Evolutionary conservation across 2,888 invertebrate genomes (phyloP).

Genomic region (Darwinula stevensoni): DNA sequence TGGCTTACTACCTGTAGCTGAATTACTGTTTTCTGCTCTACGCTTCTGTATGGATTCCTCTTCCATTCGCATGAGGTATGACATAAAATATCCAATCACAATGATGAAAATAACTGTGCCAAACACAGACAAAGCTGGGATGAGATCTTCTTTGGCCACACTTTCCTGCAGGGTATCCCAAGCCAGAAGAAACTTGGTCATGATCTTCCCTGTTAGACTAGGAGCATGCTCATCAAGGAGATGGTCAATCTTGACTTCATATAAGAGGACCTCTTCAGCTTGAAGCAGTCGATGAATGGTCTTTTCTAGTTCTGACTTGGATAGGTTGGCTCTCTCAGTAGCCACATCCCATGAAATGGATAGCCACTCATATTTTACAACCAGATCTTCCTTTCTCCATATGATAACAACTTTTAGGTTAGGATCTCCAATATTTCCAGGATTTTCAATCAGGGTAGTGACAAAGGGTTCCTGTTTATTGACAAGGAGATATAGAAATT

Average conservation of each 20-base stretch:
- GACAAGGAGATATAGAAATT: constrained; percentile 57
- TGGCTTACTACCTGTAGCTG: not conserved
- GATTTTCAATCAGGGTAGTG: constrained; percentile 27
- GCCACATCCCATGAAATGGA: constrained; percentile 25
- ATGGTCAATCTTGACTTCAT: constrained; percentile 47
- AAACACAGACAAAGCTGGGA: constrained; percentile 44
- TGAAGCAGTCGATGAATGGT: constrained; percentile 37
- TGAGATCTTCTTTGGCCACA: constrained; percentile 39
- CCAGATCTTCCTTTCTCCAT: constrained; percentile 60
- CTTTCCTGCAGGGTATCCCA: constrained; percentile 35
- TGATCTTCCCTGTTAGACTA: constrained; percentile 24
- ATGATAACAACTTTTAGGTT: constrained; percentile 52
- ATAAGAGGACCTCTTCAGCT: constrained; percentile 38
- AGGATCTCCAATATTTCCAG: constrained; percentile 30
- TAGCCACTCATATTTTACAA: constrained; percentile 71
- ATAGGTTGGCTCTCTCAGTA: constrained; percentile 13
- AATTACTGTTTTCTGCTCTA: too few relatives aligned
- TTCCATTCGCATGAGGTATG: constrained; percentile 39
- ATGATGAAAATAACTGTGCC: constrained; percentile 46
- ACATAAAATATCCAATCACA: constrained; percentile 52
- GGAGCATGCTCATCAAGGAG: constrained; percentile 45
- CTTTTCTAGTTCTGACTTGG: constrained; percentile 29
- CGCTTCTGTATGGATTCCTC: constrained; percentile 20
- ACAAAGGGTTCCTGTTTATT: constrained; percentile 57
- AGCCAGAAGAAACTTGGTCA: too few relatives aligned